These are phyloP conservation scores for Gymnocephalus cernua DNA, from an alignment of 2,113 vertebrate genomes.

Conservation along the genomic window DNA sequence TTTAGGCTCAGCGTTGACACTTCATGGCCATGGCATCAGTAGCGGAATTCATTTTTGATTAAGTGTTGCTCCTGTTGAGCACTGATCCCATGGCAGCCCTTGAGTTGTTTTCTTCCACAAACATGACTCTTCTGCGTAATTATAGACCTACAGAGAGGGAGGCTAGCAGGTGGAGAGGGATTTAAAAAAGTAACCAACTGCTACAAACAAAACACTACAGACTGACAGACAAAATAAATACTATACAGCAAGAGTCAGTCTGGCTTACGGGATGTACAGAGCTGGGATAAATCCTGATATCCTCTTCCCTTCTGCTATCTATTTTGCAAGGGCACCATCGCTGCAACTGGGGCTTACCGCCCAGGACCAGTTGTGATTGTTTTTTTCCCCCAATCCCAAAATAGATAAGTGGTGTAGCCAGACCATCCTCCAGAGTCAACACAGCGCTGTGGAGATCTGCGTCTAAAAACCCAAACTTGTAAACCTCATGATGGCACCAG, in stretches of 20 bases:
- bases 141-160: slow-evolving; percentile 34
- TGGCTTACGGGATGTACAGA: too few species aligned
- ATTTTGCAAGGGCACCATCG: too few species aligned
- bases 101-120: slow-evolving; percentile 45
- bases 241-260: background rate
- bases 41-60: slow-evolving; percentile 29
- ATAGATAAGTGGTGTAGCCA: too few species aligned
- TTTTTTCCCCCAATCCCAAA: too few species aligned
- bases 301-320: too few species aligned
- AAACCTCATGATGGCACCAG: background rate
- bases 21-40: background rate
- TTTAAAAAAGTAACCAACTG: slow-evolving; percentile 11
- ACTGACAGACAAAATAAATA: background rate
- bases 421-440: too few species aligned
- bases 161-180: slow-evolving; percentile 39
- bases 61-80: slow-evolving; percentile 18
- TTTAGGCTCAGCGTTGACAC: background rate
- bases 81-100: slow-evolving; percentile 40
- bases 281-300: too few species aligned
- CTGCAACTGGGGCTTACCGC: too few species aligned
- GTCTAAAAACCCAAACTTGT: too few species aligned
- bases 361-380: too few species aligned
- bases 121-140: slow-evolving; percentile 42
- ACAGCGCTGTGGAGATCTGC: too few species aligned
- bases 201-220: slow-evolving; percentile 3